Conservation (phyloP, 2,888 invertebrate genomes). For the Meghimatium bilineatum region DNA sequence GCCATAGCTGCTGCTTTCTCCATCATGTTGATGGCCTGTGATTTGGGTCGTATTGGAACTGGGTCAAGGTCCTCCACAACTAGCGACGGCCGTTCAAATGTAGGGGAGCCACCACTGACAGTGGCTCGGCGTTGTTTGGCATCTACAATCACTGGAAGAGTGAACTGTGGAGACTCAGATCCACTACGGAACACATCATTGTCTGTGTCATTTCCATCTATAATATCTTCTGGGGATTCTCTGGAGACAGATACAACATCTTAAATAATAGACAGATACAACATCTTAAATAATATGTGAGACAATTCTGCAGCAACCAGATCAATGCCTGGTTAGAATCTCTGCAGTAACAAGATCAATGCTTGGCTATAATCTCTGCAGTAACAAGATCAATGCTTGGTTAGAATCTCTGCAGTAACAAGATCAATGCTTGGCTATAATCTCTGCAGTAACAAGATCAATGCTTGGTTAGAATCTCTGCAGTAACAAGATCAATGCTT, state of each 20-base stretch:
- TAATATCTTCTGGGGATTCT: slow-evolving; percentile 53
- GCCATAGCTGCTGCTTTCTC: slow-evolving; percentile 54
- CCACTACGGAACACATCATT: slow-evolving; percentile 77
- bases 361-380: no score
- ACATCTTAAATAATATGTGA: no score
- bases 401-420: no score
- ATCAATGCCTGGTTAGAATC: no score
- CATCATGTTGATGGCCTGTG: slow-evolving; percentile 54
- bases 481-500: no score
- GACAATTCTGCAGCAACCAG: no score
- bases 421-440: no score
- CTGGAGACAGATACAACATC: slow-evolving; percentile 42
- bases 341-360: no score
- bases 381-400: no score
- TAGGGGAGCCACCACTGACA: slow-evolving; percentile 84
- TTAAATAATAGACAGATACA: no score
- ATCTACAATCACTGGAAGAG: slow-evolving; percentile 69
- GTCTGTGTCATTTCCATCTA: slow-evolving; percentile 76
- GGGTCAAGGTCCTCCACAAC: slow-evolving; percentile 71
- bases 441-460: no score
- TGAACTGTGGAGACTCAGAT: slow-evolving; percentile 71
- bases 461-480: no score
- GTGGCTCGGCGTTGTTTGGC: slow-evolving; percentile 87
- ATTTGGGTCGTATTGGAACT: slow-evolving; percentile 65
- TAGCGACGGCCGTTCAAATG: slow-evolving; percentile 64